phyloP scores from a whole-genome alignment of 1,140 invertebrate genomes.

The Lordiphosa stackelbergi region DNA sequence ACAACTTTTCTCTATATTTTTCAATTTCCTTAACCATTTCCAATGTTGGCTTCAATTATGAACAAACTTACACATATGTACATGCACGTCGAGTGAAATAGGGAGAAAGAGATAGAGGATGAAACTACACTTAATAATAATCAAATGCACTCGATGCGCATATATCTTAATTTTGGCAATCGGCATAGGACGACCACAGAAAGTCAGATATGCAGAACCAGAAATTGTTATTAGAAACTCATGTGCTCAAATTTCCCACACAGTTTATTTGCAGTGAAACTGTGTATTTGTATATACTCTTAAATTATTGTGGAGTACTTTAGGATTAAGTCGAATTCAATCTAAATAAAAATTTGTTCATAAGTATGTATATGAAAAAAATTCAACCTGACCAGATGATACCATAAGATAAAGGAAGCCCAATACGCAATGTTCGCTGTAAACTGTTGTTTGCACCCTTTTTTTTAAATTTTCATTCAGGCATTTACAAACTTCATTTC shows the following conservation, averaged over 20 bases:
- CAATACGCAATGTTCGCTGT: no score
- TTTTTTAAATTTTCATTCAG: no score
- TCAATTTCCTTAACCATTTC: slow-evolving; percentile 32
- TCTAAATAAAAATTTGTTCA: no score
- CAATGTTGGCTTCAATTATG: slow-evolving; percentile 23
- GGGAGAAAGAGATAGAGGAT: not conserved
- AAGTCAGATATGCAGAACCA: slow-evolving; percentile 1
- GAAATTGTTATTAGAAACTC: slow-evolving; percentile 13
- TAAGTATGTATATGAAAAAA: no score
- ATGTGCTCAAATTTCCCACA: not conserved
- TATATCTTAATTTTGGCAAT: slow-evolving; percentile 61
- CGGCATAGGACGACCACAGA: slow-evolving; percentile 20
- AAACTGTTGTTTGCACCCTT: no score
- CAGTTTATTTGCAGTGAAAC: not conserved
- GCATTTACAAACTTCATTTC: no score
- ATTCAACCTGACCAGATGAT: no score
- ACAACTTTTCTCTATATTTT: slow-evolving; percentile 38
- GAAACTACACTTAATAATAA: slow-evolving; percentile 57
- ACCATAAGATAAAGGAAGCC: no score
- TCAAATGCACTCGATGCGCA: slow-evolving; percentile 56
- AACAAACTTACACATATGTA: slow-evolving; percentile 14
- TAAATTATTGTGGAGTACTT: no score
- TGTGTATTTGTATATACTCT: no score
- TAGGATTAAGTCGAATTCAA: no score
- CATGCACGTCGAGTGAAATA: not conserved